These are phyloP conservation scores for Zapus hudsonius DNA, from an alignment of 2,113 vertebrate genomes.

Conservation along the genomic window DNA sequence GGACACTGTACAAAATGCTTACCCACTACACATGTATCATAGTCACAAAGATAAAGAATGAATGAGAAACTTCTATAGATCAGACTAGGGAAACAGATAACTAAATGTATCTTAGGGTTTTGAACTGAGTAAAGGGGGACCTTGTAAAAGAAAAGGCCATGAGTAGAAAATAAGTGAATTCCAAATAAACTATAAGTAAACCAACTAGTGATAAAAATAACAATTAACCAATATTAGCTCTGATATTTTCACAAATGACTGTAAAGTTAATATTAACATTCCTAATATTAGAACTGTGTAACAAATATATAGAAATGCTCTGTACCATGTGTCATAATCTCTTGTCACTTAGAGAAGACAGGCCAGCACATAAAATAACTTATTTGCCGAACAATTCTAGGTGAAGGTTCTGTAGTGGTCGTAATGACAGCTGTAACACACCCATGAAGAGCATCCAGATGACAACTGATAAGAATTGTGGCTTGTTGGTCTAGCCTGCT, in stretches of 20 bases:
- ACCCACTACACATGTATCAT: not conserved
- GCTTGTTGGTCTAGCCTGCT: not conserved
- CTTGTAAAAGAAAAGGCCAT: not conserved
- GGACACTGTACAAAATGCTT: not conserved
- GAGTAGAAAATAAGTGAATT: not conserved
- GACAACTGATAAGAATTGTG: not conserved
- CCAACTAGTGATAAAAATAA: not conserved
- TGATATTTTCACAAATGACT: constrained; percentile 12
- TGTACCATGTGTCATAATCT: not conserved
- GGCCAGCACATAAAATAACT: not conserved
- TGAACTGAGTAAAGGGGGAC: not conserved
- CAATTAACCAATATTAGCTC: not conserved
- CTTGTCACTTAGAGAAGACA: not conserved
- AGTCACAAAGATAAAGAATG: not conserved
- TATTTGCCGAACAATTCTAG: not conserved
- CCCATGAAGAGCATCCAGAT: not conserved
- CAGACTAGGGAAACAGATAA: not conserved
- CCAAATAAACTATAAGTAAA: not conserved
- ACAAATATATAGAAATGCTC: not conserved
- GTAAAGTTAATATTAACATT: not conserved
- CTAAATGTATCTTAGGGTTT: not conserved
- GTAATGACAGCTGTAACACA: constrained; percentile 28
- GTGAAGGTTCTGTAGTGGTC: not conserved
- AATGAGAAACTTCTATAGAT: not conserved
- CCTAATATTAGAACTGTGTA: not conserved